A percentile compares a stretch with the other conserved stretches of the same genome.
Conservation (phyloP, 2,797 vertebrate genomes). For the Otolemur crassicaudatus region DNA sequence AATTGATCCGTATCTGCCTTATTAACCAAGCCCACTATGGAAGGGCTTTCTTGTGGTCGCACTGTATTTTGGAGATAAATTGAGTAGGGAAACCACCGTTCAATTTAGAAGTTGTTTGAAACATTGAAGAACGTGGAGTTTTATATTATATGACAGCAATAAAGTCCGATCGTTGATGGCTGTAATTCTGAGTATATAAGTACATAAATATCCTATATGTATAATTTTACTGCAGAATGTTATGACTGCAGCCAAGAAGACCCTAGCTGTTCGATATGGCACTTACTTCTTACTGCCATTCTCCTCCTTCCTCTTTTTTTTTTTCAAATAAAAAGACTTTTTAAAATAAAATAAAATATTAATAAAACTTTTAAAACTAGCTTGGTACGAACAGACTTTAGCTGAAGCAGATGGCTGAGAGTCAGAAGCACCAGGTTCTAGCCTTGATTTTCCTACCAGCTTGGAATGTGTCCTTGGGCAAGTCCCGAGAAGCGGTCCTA, state of each 20-base stretch:
- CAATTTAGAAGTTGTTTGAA: conserved; percentile 75
- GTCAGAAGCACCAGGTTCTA: conserved; percentile 55
- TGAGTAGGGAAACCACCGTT: conserved; percentile 70
- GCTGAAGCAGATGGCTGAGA: conserved; percentile 64
- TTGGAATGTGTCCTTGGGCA: conserved; percentile 70
- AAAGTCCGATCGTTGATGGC: conserved; percentile 52
- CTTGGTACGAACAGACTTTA: conserved; percentile 46
- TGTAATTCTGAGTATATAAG: conserved; percentile 47
- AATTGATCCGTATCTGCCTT: conserved; percentile 76
- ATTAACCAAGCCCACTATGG: conserved; percentile 64
- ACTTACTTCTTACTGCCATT: conserved; percentile 60
- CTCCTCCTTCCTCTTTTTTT: conserved; percentile 17
- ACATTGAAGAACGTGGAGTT: conserved; percentile 63
- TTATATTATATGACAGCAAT: conserved; percentile 67
- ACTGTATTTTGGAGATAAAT: conserved; percentile 68
- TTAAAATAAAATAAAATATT: not conserved
- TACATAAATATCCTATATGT: conserved; percentile 48
- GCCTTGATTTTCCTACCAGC: conserved; percentile 64
- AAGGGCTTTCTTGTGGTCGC: conserved; percentile 76
- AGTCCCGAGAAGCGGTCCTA: conserved; percentile 56
- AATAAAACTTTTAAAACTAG: conserved; percentile 14
- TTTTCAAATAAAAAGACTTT: not conserved
- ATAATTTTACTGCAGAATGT: conserved; percentile 57
- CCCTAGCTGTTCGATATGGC: conserved; percentile 40
- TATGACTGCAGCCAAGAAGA: conserved; percentile 16